Evolutionary conservation across 37 sponge, comb jelly and placozoan genomes (phyloP).

Genomic region (Diacarnus erythraeanus): DNA sequence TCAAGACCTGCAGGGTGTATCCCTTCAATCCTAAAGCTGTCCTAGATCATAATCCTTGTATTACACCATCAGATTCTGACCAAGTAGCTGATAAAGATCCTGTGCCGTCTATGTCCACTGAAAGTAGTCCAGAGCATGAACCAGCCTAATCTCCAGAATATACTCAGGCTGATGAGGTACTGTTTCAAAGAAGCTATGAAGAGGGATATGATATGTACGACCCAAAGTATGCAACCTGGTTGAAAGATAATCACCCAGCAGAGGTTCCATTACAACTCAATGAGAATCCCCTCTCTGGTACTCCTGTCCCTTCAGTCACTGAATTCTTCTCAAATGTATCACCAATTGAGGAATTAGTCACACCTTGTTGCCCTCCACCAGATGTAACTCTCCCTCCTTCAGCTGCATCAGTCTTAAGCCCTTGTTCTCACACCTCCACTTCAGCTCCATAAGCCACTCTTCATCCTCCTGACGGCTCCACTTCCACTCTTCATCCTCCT

Average conservation of each 20-base stretch:
- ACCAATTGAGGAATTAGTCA: neutral
- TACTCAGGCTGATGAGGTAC: neutral
- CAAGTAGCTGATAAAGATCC: neutral
- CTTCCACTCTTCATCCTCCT: too few species aligned
- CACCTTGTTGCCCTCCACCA: too few species aligned
- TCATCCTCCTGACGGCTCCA: too few species aligned
- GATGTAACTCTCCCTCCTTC: too few species aligned
- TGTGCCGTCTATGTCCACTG: too few species aligned
- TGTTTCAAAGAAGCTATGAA: neutral
- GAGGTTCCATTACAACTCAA: neutral
- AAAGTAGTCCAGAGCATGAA: too few species aligned
- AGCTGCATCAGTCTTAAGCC: too few species aligned
- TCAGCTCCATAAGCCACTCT: too few species aligned
- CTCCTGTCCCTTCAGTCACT: neutral
- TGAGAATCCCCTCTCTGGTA: neutral
- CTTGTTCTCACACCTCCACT: too few species aligned
- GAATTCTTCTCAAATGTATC: neutral
- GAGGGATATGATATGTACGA: neutral
- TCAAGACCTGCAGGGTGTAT: neutral
- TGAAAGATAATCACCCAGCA: neutral
- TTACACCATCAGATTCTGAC: too few species aligned
- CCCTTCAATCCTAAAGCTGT: constrained; percentile 1
- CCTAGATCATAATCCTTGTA: neutral
- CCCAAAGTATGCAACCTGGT: neutral
- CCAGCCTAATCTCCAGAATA: neutral